Evolutionary conservation across 2,797 vertebrate genomes (phyloP), one percentile per base, ranked within the genome.

Genomic region (Mormyrops boulengeri): DNA sequence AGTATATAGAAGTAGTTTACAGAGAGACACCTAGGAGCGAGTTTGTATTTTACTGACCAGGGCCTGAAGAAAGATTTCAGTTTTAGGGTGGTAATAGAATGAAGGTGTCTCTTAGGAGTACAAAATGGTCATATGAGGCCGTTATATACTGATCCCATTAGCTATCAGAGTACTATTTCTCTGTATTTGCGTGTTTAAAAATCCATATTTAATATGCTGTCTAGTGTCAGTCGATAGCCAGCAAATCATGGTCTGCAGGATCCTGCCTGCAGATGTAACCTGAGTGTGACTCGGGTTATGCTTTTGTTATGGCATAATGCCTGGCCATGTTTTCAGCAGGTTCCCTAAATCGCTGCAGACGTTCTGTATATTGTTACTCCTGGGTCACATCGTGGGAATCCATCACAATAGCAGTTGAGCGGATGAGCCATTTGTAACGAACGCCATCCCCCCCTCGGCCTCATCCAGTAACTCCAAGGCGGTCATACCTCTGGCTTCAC

Each of bases 141-240:
- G 17, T 9, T 9, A 47, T 82, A n/a, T 82, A 11, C 44, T 82
- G 19, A 82, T 82, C 77, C 7, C 19, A 47, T 82, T 47, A 82
- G 77, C 77, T n/a, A 1, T 19, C 34, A 41, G 30, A 49, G 44
- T 50, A 50, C 47, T n/a, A 84, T 84, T 22, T 84, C 47, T 50
- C 84, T 85, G 49, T 50, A 30, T 52, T 34, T 52, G 11, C 4
- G 11, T 53, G 44, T 50, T 85, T 85, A 26, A 85, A 85, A 34
- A 50, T 49, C 80, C 7, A 85, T 85, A 52, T 85, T 52, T 85
- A 44, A 44, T 82, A 82, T 82, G 77, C 77, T 47, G 77, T 82
- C 41, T 2, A 52, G n/a, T 85, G 49, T 49, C 80, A 47, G 38
- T 49, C n/a, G 19, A 22, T 84, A 84, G 38, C 7, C 41, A 84